Base-by-base conservation (phyloP, 2,888 invertebrate species). In the Amphiduros pacificus region DNA sequence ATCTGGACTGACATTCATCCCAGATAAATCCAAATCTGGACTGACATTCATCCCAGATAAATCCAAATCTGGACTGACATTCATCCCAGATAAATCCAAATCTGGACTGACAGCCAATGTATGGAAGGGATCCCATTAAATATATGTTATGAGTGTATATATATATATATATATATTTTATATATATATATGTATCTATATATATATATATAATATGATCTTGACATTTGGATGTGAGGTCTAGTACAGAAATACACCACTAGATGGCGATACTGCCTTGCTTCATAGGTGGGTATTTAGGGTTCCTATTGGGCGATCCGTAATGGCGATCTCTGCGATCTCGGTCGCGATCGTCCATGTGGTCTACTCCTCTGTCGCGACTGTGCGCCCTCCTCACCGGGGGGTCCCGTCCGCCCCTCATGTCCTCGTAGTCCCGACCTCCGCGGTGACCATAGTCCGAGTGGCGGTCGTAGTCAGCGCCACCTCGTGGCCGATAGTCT, bases 221-320 rank as follows among this genome's bases (percentile, higher is more conserved):
- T 20, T 22, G n/a, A 9, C 22, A 22, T 44, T 44, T n/a, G n/a
- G n/a, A n/a, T n/a, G n/a, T 36, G 36, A 36, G 17, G 9, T 20
- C 49, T 48, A 17, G 17, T 17, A 48, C 17, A 57, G 29, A 48
- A 55, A 54, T 17, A 20, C 24, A 24, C 52, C 24, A 22, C 56
- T 74, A 76, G 63, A 76, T 75, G 62, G 76, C 76, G 69, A 76
- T 76, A 71, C 75, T 76, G 57, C 74, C 75, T 65, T 76, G 75
- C 61, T 73, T 73, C 50, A 73, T 64, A 52, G 73, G 70, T 57
- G 71, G 70, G 63, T 71, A 57, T 57, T 58, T 61, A 32, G 51
- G 55, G 32, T 31, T 51, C 20, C 56, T 44, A 5, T n/a, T 44
- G 2, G 22, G 24, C 28, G 17, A 44, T 6, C 53, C 51, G n/a